Conservation (phyloP, 1,140 invertebrate genomes). For the Pemphigus obesinymphae region DNA sequence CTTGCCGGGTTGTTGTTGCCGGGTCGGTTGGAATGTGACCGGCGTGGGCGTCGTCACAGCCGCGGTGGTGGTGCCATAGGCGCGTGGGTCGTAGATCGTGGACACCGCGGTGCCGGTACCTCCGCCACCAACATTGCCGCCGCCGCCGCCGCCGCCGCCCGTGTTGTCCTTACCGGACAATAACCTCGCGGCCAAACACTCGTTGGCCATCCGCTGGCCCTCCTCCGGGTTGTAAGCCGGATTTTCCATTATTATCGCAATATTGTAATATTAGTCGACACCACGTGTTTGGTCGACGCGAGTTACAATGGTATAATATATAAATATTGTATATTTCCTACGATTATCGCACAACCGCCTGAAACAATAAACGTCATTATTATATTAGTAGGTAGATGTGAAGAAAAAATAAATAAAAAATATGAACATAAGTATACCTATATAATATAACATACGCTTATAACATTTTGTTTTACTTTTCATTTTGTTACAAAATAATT, state of each 20-base stretch:
- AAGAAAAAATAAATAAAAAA: no score
- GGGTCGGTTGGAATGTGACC: conserved; percentile 23
- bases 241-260: neutral
- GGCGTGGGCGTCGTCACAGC: conserved; percentile 31
- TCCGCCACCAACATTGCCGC: neutral
- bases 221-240: conserved; percentile 38
- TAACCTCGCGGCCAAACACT: conserved; percentile 38
- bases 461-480: no score
- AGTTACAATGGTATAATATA: no score
- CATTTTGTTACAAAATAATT: no score
- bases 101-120: conserved; percentile 31
- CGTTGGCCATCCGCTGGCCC: conserved; percentile 36
- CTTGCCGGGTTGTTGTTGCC: neutral
- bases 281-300: neutral
- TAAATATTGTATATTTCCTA: no score
- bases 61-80: conserved; percentile 15
- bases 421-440: no score
- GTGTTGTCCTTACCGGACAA: conserved; percentile 35
- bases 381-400: no score
- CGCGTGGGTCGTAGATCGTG: conserved; percentile 40
- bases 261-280: neutral
- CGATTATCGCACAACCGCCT: neutral
- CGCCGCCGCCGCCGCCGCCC: conserved; percentile 2
- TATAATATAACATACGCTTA: no score
- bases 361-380: neutral